These are phyloP conservation scores for Flexamia atlantica DNA, from an alignment of 2,888 invertebrate genomes.

Conservation along the genomic window DNA sequence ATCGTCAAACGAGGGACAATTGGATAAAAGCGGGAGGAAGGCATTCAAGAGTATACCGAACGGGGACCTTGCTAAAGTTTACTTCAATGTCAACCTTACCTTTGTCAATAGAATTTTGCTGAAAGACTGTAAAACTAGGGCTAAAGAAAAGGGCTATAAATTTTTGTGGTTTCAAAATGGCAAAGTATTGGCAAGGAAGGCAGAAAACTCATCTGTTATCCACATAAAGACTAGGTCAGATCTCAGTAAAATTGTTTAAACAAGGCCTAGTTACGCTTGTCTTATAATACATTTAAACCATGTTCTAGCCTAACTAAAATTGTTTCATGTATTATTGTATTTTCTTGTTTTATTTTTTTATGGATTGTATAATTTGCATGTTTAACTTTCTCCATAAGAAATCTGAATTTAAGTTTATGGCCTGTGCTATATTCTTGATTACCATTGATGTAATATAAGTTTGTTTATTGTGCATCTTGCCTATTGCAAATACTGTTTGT, in stretches of 20 bases:
- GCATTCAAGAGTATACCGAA: neutral
- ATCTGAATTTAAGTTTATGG: too few relatives aligned
- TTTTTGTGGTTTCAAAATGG: conserved; percentile 30
- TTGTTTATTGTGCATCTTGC: too few relatives aligned
- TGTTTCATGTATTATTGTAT: too few relatives aligned
- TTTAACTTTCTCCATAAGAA: too few relatives aligned
- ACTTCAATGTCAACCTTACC: conserved; percentile 11
- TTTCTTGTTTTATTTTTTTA: too few relatives aligned
- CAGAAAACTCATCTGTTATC: neutral
- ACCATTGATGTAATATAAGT: too few relatives aligned
- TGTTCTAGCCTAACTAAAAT: too few relatives aligned
- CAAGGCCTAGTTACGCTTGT: neutral
- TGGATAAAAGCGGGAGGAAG: conserved; percentile 6
- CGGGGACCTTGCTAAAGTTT: neutral
- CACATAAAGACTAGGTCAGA: neutral
- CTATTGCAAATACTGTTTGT: too few relatives aligned
- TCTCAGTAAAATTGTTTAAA: neutral
- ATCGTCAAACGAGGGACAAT: neutral
- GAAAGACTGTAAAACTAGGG: neutral
- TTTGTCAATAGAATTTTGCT: neutral
- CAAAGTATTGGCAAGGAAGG: neutral
- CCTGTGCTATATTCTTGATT: too few relatives aligned
- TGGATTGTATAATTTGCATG: too few relatives aligned
- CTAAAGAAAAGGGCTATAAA: neutral
- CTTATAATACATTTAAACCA: too few relatives aligned